A percentile compares a stretch with the other conserved stretches of the same genome.
These are phyloP conservation scores for Hirtodrosophila histrioides DNA, from an alignment of 2,888 invertebrate genomes.

Conservation along the genomic window DNA sequence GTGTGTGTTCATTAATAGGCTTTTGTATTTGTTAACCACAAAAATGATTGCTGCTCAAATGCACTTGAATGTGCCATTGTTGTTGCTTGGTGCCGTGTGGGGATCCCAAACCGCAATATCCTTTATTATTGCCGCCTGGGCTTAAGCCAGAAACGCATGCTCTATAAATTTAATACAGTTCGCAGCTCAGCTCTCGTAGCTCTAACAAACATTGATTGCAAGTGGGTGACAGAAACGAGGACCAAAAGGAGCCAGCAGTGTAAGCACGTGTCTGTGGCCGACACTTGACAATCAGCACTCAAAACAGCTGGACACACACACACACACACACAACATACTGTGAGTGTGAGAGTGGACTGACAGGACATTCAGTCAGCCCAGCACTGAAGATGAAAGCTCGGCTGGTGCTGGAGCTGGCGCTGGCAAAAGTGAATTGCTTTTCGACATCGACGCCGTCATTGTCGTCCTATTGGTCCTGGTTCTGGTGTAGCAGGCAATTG, in stretches of 20 bases:
- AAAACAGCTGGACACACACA: constrained; percentile 56
- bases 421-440: constrained; percentile 62
- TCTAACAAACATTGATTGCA: constrained; percentile 31
- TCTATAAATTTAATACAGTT: constrained; percentile 70
- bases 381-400: constrained; percentile 49
- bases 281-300: constrained; percentile 79
- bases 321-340: constrained; percentile 31
- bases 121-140: constrained; percentile 71
- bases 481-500: constrained; percentile 24
- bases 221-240: constrained; percentile 22
- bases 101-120: constrained; percentile 64
- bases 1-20: constrained; percentile 71
- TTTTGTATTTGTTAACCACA: constrained; percentile 79
- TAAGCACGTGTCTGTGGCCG: constrained; percentile 75
- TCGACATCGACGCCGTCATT: constrained; percentile 62
- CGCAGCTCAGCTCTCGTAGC: constrained; percentile 19
- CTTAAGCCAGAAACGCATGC: constrained; percentile 48
- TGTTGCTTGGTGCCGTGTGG: constrained; percentile 33
- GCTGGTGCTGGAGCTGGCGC: constrained; percentile 5
- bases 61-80: constrained; percentile 73
- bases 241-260: constrained; percentile 55
- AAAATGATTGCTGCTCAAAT: constrained; percentile 81
- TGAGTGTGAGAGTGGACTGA: background rate
- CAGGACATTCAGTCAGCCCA: constrained; percentile 19
- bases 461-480: constrained; percentile 38